Base-by-base conservation (phyloP, 2,113 vertebrate genomes). In the Charadrius vociferus region DNA sequence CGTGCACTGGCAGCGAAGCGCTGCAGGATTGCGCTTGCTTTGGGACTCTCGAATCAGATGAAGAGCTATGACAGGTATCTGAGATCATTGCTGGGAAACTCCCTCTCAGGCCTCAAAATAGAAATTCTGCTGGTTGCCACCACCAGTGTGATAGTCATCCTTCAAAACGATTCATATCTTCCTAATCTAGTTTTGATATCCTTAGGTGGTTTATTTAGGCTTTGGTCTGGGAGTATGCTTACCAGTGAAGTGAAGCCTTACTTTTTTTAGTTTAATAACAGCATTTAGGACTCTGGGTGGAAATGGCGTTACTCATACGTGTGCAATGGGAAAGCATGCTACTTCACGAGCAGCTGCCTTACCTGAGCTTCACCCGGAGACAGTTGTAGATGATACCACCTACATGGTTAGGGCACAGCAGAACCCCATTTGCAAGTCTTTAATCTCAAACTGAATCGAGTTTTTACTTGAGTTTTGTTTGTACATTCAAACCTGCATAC, bases 1-100 rank as follows among this genome's bases (percentile, higher is more conserved):
- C 4, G 0, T 73, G 26, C 6, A 0, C 49, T 23, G 49, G 22
- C 22, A 13, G 49, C 6, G 22, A 50, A 50, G 49, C 22, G 12
- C 50, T 32, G 41, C 70, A 79, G 79, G 39, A 11, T 74, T 39
- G 30, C 3, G 0, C 63, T 67, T 58, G 6, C 49, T 55, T 18
- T 71, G 70, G 89, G 71, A 5, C 21, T 67, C 71, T 65, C 22
- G 24, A 9, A 43, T 75, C 32, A 30, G 82, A 59, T 68, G 85
- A 80, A 17, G 22, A 55, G 62, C 80, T 52, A 14, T 95, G 95
- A 87, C 74, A 8, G 62, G 58, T 72, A 30, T 27, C 85, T 95
- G 95, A 93, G 91, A 22, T 95, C 91, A 90, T 11, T 29, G 71
- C 88, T 3, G 16, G 94, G 91, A 91, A 96, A 95, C 77, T 95